Evolutionary conservation across 2,888 invertebrate species (phyloP).

Genomic region (Acronicta psi): DNA sequence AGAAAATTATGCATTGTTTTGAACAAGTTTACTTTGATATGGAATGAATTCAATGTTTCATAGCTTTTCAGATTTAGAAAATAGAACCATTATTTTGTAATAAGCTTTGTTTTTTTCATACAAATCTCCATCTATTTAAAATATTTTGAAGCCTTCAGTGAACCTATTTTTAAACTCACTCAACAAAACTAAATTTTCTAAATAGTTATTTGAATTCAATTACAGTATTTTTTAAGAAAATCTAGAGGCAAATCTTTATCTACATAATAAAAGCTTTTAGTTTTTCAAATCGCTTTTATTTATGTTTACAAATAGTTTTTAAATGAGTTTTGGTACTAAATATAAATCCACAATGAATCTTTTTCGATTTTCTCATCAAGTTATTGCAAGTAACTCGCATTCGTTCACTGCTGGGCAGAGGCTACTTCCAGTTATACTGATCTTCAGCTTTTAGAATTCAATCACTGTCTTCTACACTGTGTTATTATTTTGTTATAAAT

Average conservation of each 20-base stretch:
- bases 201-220: slow-evolving; percentile 12
- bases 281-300: background rate
- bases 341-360: too few species aligned
- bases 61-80: too few species aligned
- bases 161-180: background rate
- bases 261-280: background rate
- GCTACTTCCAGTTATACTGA: too few species aligned
- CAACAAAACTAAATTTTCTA: background rate
- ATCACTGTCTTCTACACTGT: too few species aligned
- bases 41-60: background rate
- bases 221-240: background rate
- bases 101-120: background rate
- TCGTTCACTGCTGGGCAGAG: too few species aligned
- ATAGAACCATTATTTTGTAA: background rate
- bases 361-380: too few species aligned
- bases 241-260: background rate
- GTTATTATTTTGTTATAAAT: background rate
- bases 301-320: background rate
- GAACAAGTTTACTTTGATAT: background rate
- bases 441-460: too few species aligned
- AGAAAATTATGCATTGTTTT: slow-evolving; percentile 31
- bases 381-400: too few species aligned
- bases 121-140: background rate
- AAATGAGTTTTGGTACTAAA: background rate
- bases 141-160: background rate